Evolutionary conservation across 92 coral and sea anemone genomes (phyloP), one percentile per base, ranked within the genome.

Genomic region (Phenganax subtilis): DNA sequence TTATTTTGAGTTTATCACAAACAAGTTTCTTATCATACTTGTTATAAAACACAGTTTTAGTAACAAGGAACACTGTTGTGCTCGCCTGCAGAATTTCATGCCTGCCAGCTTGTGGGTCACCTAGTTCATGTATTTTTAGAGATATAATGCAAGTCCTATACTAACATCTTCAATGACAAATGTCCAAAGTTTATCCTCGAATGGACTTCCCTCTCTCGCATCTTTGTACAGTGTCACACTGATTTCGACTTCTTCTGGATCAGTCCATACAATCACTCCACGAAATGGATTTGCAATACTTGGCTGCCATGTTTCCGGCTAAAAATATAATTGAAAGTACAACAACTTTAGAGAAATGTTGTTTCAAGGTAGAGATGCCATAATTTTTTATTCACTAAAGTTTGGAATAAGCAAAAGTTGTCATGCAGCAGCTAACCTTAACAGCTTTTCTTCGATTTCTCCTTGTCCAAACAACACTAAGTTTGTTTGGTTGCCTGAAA

Each of bases 101-200:
- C 47, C 5, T 1, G 5, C 5, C 47, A 37, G 47, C 47, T 37
- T 37, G 47, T 5, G 47, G 47, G 47, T 37, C 47, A 5, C 47
- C 25, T 20, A 20, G 25, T 20, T 20, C 25, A 20, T 20, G 25
- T 20, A 20, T 20, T 20, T 20, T 20, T 20, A 20, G 25, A 20
- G 25, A 20, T 75, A 44, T 56, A 53, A 25, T 12, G 6, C 57
- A 71, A 51, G 12, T 44, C 2, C 6, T 69, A 17, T 65, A 72
- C 97, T 90, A 82, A 94, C 98, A 90, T 94, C 98, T 87, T 94
- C 98, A 80, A 94, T 87, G 3, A 92, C 83, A 83, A 94, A 94
- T 3, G 96, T 88, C 98, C 98, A 94, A 52, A 92, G 92, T 70
- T 94, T 94, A 85, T 94, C 97, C 79, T 94, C 98, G 88, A 88